Evolutionary conservation across 2,888 invertebrate genomes (phyloP), one percentile per base, ranked within the genome.

Genomic region (Alloscopus bannaensis): DNA sequence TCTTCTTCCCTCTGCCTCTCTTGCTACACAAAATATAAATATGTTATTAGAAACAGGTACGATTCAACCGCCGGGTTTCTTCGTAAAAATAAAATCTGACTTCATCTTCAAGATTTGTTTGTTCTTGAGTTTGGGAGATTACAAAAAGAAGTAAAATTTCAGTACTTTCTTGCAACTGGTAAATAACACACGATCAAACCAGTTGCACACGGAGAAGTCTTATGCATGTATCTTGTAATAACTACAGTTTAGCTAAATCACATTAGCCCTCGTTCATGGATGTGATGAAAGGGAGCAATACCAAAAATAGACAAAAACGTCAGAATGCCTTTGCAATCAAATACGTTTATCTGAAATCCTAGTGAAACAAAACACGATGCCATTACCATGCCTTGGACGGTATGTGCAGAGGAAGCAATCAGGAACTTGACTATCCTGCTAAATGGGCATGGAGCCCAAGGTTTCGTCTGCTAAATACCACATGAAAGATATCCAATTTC

Each of bases 1-100:
- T 90, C 90, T 52, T 92, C 91, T 88, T 92, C 92, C 87, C 92
- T 92, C 87, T 93, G 92, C 88, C 93, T 93, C 88, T 93, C 93
- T 89, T 93, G 92, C 90, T 93, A 73, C 26, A 75, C 8, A 57
- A 60, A 84, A n/a, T n/a, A n/a, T n/a, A n/a, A n/a, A n/a, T n/a
- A n/a, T n/a, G n/a, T n/a, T n/a, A n/a, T n/a, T n/a, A n/a, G n/a
- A n/a, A n/a, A n/a, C n/a, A n/a, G n/a, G n/a, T n/a, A n/a, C n/a
- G n/a, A n/a, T n/a, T n/a, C n/a, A n/a, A n/a, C n/a, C n/a, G n/a
- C n/a, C n/a, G n/a, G n/a, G n/a, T n/a, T n/a, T n/a, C n/a, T n/a
- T n/a, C n/a, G n/a, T n/a, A n/a, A n/a, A n/a, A n/a, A n/a, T n/a
- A n/a, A n/a, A n/a, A n/a, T n/a, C n/a, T n/a, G n/a, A n/a, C n/a